phyloP scores from a whole-genome alignment of 2,113 vertebrate species.

The Oncorhynchus tshawytscha region DNA sequence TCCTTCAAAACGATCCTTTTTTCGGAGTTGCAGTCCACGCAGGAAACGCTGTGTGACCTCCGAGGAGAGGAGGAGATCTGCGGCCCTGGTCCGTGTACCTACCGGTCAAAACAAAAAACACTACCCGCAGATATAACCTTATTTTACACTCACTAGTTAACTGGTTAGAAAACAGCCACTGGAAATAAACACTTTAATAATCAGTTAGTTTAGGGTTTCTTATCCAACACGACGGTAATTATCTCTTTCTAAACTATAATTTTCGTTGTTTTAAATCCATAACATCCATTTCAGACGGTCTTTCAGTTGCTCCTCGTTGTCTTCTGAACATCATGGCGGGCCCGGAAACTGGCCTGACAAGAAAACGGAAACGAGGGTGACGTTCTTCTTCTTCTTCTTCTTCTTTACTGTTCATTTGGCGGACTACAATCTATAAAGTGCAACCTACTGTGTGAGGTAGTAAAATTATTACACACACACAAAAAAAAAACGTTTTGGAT shows the following conservation, averaged over 20 bases:
- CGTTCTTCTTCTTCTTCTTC: too few species aligned
- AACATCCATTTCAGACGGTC: conserved; percentile 40
- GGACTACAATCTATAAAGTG: too few species aligned
- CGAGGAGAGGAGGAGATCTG: neutral
- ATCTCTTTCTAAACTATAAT: neutral
- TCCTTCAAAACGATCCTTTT: neutral
- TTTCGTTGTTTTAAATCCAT: conserved; percentile 47
- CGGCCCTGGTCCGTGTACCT: neutral
- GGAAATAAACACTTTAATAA: neutral
- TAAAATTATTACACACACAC: too few species aligned
- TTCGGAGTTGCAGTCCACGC: neutral
- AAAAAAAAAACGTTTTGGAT: too few species aligned
- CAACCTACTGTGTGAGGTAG: too few species aligned
- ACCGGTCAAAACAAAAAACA: conserved; percentile 1
- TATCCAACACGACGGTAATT: neutral
- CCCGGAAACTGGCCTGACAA: conserved; percentile 29
- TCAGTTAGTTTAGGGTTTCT: neutral
- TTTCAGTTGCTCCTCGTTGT: conserved; percentile 49
- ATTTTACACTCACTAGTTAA: neutral
- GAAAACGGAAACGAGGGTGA: neutral
- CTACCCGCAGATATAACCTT: neutral
- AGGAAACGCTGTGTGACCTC: neutral
- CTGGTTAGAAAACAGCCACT: neutral
- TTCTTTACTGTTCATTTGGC: neutral
- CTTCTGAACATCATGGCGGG: conserved; percentile 66